phyloP scores from a whole-genome alignment of 2,797 vertebrate genomes.

The Buceros bicornis region DNA sequence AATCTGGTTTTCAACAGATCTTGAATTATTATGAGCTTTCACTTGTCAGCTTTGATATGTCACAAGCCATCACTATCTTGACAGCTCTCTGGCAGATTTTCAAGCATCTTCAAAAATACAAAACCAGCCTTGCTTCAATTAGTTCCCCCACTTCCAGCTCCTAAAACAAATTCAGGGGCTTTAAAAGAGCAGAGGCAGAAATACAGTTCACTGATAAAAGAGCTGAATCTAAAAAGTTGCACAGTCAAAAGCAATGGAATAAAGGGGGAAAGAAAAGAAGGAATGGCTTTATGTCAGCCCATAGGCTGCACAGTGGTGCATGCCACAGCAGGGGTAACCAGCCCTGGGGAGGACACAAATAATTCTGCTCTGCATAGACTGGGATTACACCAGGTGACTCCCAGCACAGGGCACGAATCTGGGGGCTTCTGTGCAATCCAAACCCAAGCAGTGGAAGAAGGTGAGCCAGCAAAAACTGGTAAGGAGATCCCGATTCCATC shows the following conservation, averaged over 20 bases:
- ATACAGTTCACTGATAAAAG: background rate
- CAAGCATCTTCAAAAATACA: slow-evolving; percentile 31
- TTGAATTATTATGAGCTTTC: slow-evolving; percentile 20
- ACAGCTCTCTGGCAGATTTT: slow-evolving; percentile 40
- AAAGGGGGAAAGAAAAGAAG: background rate
- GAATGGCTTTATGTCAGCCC: background rate
- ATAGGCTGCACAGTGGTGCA: background rate
- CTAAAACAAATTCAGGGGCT: background rate
- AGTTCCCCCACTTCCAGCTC: background rate
- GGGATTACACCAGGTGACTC: background rate
- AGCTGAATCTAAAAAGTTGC: background rate
- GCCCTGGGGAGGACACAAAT: background rate
- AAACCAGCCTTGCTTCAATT: background rate
- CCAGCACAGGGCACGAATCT: accelerated
- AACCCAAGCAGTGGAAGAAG: background rate
- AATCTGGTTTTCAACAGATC: slow-evolving; percentile 18
- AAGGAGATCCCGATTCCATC: background rate
- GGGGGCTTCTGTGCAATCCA: background rate
- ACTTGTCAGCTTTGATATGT: background rate
- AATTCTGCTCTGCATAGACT: background rate
- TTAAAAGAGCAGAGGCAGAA: slow-evolving; percentile 5
- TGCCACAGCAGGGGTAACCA: background rate
- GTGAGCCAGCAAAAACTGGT: background rate
- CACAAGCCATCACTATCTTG: slow-evolving; percentile 4
- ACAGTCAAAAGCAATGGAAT: background rate